Evolutionary conservation across 1,140 invertebrate species (phyloP).

Genomic region (Drosophila grimshawi): DNA sequence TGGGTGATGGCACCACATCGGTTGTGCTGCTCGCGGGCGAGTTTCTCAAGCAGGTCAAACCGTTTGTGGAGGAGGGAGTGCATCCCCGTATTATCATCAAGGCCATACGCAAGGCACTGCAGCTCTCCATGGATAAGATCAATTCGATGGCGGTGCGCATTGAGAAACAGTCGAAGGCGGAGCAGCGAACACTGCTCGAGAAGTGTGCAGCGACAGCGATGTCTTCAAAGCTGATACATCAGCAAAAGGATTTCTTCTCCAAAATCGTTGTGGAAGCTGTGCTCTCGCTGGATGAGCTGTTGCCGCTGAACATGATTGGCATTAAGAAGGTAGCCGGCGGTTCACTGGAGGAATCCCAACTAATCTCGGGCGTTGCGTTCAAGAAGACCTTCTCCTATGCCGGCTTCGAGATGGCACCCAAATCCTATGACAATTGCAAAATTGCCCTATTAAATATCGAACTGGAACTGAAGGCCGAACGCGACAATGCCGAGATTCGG

Average conservation of each 20-base stretch:
- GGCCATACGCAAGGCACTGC: slow-evolving; percentile 92
- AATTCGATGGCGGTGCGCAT: slow-evolving; percentile 94
- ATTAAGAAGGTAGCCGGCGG: slow-evolving; percentile 99
- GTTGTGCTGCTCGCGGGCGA: slow-evolving; percentile 98
- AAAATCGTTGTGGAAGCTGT: slow-evolving; percentile 99
- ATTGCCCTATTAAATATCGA: slow-evolving; percentile 99
- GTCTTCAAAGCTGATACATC: slow-evolving; percentile 98
- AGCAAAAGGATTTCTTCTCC: slow-evolving; percentile 98
- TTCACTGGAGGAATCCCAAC: slow-evolving; percentile 95
- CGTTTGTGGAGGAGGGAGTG: slow-evolving; percentile 98
- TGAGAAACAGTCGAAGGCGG: slow-evolving; percentile 86
- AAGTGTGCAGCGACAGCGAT: slow-evolving; percentile 99
- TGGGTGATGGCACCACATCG: slow-evolving; percentile 99
- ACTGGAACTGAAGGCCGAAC: slow-evolving; percentile 98
- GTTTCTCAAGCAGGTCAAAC: slow-evolving; percentile 97
- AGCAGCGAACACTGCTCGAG: slow-evolving; percentile 90
- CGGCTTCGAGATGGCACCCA: slow-evolving; percentile 99
- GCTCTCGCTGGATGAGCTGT: slow-evolving; percentile 94
- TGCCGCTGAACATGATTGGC: slow-evolving; percentile 99
- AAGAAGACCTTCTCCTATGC: slow-evolving; percentile 99
- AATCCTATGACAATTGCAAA: slow-evolving; percentile 95
- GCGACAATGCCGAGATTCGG: slow-evolving; percentile 98
- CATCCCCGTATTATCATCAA: slow-evolving; percentile 97
- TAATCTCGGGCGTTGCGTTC: slow-evolving; percentile 98
- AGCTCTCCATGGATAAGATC: slow-evolving; percentile 93